A percentile compares a stretch with the other conserved stretches of the same genome.
phyloP scores from a whole-genome alignment of 1,140 invertebrate species.

The Samia ricini region DNA sequence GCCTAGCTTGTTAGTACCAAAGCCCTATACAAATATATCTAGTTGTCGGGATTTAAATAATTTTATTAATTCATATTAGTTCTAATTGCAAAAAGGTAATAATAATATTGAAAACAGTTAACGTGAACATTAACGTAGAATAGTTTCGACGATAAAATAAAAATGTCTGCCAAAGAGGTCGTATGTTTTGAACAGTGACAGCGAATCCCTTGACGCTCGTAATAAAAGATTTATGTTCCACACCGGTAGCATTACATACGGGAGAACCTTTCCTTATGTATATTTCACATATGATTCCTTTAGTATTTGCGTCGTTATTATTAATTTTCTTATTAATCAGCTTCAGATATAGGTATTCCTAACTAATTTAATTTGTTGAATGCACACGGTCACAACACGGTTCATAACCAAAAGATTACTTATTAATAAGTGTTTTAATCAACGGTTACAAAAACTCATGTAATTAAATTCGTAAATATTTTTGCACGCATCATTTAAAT shows the following conservation, averaged over 20 bases:
- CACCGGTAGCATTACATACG: neutral
- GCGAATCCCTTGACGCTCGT: slow-evolving; percentile 38
- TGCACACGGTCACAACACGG: no score
- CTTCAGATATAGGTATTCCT: no score
- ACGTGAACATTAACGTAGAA: neutral
- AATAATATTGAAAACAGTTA: neutral
- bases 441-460: no score
- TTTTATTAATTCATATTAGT: no score
- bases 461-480: no score
- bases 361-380: no score
- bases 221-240: slow-evolving; percentile 26
- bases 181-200: neutral
- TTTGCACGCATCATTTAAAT: no score
- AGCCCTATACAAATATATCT: no score
- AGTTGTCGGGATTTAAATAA: no score
- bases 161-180: neutral
- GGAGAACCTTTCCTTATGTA: neutral
- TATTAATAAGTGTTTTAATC: no score
- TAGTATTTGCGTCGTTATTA: neutral
- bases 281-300: neutral
- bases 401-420: no score
- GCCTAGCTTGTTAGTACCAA: no score
- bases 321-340: neutral
- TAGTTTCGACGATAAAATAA: neutral
- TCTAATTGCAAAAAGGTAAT: neutral